Conservation (phyloP, 2,113 vertebrate species). For the Pavo muticus region DNA sequence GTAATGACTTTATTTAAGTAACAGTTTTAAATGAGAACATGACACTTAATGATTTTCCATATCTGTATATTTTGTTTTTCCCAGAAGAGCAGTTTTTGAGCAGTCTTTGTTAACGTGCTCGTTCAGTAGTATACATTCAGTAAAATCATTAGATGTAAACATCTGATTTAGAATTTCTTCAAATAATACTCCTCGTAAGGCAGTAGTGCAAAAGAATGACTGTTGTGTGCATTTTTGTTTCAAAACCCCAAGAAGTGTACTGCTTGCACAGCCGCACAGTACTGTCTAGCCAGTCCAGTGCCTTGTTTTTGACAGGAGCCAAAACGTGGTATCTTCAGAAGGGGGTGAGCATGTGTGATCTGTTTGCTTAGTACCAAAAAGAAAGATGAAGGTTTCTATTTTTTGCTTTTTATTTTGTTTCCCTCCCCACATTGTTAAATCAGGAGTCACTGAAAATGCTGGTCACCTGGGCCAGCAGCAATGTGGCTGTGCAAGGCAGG, state of each 20-base stretch:
- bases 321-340: accelerated
- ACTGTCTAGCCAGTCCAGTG: background rate
- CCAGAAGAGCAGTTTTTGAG: constrained; percentile 2
- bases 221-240: background rate
- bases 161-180: background rate
- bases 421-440: background rate
- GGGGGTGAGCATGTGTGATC: background rate
- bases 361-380: background rate
- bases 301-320: background rate
- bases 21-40: constrained; percentile 59
- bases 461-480: background rate
- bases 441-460: background rate
- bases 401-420: background rate
- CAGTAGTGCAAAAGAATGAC: background rate
- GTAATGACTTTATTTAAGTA: constrained; percentile 72
- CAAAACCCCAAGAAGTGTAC: background rate
- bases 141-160: background rate
- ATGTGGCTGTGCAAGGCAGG: background rate
- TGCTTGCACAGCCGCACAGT: background rate
- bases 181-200: background rate
- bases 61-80: background rate
- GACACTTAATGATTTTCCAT: constrained; percentile 12
- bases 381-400: background rate
- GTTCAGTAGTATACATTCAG: background rate
- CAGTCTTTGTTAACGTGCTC: background rate